Conservation (phyloP, 2,888 invertebrate species). For the Sphecodes monilicornis region DNA sequence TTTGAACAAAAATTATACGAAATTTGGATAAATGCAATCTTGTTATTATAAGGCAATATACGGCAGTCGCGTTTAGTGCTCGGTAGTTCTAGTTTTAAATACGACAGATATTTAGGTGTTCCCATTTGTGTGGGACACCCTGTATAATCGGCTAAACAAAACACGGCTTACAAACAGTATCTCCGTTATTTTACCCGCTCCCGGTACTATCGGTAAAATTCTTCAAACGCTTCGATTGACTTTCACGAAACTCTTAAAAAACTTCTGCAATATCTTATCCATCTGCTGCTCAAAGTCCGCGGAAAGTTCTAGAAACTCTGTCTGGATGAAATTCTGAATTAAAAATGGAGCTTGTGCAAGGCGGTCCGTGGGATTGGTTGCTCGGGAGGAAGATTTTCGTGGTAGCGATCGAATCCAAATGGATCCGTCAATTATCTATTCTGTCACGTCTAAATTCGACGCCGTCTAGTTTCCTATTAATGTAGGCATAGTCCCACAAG, state of each 20-base stretch:
- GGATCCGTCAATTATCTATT: not conserved
- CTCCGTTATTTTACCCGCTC: not conserved
- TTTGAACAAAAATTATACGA: too few species aligned
- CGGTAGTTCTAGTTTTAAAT: too few species aligned
- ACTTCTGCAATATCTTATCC: conserved; percentile 5
- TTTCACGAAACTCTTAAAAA: not conserved
- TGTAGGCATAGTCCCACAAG: conserved; percentile 60
- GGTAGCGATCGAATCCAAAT: conserved; percentile 17
- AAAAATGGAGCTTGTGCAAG: conserved; percentile 13
- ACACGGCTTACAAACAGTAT: not conserved
- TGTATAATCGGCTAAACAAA: not conserved
- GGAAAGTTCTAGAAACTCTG: not conserved
- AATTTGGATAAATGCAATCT: too few species aligned
- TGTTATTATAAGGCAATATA: too few species aligned
- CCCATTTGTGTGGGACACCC: too few species aligned
- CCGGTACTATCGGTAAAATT: not conserved
- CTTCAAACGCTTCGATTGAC: not conserved
- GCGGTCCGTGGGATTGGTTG: too few species aligned
- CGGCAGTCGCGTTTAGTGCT: too few species aligned
- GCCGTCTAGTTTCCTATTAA: conserved; percentile 41
- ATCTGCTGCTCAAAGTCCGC: conserved; percentile 4
- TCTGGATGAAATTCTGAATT: conserved; percentile 22
- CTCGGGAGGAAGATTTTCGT: not conserved
- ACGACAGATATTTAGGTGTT: too few species aligned
- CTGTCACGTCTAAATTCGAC: conserved; percentile 57